Percentiles rank a stretch among this genome's conserved stretches.
These are phyloP conservation scores for Augiades crinisus DNA, from an alignment of 2,888 invertebrate species.

Conservation along the genomic window DNA sequence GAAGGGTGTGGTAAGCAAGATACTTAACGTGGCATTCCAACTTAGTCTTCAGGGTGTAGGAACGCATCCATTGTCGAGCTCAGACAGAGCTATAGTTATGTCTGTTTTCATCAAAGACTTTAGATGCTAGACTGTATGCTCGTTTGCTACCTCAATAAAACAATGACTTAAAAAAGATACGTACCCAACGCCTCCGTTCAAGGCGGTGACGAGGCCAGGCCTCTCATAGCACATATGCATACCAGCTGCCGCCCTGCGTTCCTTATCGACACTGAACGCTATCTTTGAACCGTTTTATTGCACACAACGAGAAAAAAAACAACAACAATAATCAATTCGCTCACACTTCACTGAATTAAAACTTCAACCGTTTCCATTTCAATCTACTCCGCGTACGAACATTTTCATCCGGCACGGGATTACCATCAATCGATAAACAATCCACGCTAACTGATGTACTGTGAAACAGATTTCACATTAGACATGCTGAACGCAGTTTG, in stretches of 20 bases:
- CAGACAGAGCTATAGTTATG: no score
- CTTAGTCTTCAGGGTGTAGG: no score
- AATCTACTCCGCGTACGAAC: slow-evolving; percentile 73
- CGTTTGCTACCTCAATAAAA: no score
- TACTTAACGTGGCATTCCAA: no score
- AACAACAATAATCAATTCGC: slow-evolving; percentile 27
- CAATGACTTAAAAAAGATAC: slow-evolving; percentile 20
- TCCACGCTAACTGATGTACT: slow-evolving; percentile 34
- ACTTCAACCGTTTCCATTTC: slow-evolving; percentile 33
- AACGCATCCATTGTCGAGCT: no score
- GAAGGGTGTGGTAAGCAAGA: no score
- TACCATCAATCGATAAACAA: slow-evolving; percentile 39
- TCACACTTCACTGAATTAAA: slow-evolving; percentile 35
- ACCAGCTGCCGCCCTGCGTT: slow-evolving; percentile 57
- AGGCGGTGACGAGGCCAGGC: slow-evolving; percentile 69
- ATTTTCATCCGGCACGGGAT: slow-evolving; percentile 51
- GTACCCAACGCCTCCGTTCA: slow-evolving; percentile 75
- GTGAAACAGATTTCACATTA: slow-evolving; percentile 49
- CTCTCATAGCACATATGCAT: slow-evolving; percentile 80
- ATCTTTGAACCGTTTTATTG: slow-evolving; percentile 40
- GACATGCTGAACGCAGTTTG: slow-evolving; percentile 35
- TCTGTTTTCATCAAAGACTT: no score
- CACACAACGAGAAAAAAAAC: slow-evolving; percentile 35
- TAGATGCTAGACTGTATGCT: no score
- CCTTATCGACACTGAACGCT: slow-evolving; percentile 48